Evolutionary conservation across 2,888 invertebrate genomes (phyloP), one percentile per base, ranked within the genome.

Genomic region (Archips crataeganus): DNA sequence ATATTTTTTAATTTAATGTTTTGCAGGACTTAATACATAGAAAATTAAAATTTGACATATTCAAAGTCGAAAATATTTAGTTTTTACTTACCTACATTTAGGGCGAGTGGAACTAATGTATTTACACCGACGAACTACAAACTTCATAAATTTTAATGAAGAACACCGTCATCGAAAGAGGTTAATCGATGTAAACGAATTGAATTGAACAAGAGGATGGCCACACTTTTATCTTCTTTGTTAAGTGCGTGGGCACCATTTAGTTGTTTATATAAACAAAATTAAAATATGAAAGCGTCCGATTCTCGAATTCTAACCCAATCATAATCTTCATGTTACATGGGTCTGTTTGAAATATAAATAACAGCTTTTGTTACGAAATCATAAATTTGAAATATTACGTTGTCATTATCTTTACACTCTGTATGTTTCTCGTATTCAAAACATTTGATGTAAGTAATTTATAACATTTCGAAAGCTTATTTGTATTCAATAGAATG

Each of bases 111-210:
- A 67, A 62, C 15, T 9, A 32, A 66, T 61, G 45, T 42, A 49
- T 49, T 39, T 60, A 60, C 65, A 47, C 32, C 10, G 39, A 64
- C 36, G 11, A n/a, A 5, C 36, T 49, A 71, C 51, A 66, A 45
- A 69, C 70, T 85, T 85, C 83, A 81, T 83, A 81, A 83, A 71
- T 87, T 85, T 84, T 84, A 89, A 86, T 86, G 81, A 81, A 84
- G 82, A 81, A 78, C 82, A 32, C n/a, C 57, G 10, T 60, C 70
- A 80, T 80, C 81, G 81, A 73, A 81, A 85, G 84, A 87, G 84
- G 85, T 87, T 85, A 85, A 83, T 81, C 78, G 79, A 78, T 82
- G 79, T 85, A 81, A 86, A 84, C 78, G 79, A 81, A 85, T 85
- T 84, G 79, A 83, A 83, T 82, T 75, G 76, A 77, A 84, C 81